Conservation (phyloP, 1,140 invertebrate species). For the Pseudobourletiella spinata region DNA sequence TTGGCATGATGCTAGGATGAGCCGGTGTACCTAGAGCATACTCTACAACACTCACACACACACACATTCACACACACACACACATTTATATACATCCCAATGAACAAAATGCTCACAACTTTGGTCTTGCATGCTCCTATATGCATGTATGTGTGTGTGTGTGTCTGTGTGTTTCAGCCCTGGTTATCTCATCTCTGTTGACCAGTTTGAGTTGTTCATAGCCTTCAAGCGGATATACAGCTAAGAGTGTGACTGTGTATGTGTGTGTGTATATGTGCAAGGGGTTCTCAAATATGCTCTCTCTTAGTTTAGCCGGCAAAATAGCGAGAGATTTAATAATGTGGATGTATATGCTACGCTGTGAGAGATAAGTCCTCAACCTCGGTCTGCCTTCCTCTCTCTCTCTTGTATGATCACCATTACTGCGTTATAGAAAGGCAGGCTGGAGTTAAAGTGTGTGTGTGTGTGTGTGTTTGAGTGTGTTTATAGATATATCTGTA, state of each 20-base stretch:
- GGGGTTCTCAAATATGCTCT: background rate
- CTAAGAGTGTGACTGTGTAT: background rate
- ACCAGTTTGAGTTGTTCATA: slow-evolving; percentile 5
- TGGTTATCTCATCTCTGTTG: slow-evolving; percentile 1
- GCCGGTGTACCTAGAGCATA: too few species aligned
- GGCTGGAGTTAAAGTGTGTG: too few species aligned
- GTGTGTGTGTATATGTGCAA: background rate
- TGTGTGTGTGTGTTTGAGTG: too few species aligned
- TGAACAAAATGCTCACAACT: background rate
- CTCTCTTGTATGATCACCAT: background rate
- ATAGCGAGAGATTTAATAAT: background rate
- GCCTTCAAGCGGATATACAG: too few species aligned
- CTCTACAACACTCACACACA: too few species aligned
- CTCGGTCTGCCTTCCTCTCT: too few species aligned
- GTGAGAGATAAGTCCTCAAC: background rate
- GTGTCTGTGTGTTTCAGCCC: too few species aligned
- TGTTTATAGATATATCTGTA: background rate
- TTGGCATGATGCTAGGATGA: too few species aligned
- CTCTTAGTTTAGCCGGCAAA: background rate
- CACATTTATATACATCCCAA: background rate
- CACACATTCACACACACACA: too few species aligned
- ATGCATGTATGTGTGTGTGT: background rate
- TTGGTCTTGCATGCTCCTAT: background rate
- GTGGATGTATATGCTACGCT: background rate
- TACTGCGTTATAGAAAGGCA: background rate